phyloP scores from a whole-genome alignment of 2,797 vertebrate genomes.

The Mormyrops attenuatus region DNA sequence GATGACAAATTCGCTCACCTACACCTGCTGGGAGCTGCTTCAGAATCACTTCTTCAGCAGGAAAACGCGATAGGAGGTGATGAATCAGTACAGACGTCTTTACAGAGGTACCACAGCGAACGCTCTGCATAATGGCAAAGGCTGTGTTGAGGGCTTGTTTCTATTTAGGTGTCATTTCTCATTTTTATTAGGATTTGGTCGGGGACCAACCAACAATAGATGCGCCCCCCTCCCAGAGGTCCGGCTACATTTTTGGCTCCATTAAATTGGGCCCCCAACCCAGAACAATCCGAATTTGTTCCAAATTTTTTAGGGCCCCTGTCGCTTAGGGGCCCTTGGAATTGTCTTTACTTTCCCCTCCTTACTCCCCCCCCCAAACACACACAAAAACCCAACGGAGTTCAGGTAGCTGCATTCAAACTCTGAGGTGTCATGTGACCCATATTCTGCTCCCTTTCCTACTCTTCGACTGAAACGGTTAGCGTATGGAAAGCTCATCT shows the following conservation, averaged over 20 bases:
- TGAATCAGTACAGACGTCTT: background rate
- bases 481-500: background rate
- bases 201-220: background rate
- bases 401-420: background rate
- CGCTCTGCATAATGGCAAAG: background rate
- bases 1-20: background rate
- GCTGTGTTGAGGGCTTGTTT: background rate
- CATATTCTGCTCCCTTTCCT: background rate
- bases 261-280: background rate
- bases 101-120: background rate
- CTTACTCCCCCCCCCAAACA: background rate
- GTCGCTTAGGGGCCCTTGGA: background rate
- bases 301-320: background rate
- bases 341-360: background rate
- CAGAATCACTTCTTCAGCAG: background rate
- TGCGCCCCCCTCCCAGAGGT: background rate
- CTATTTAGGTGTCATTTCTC: background rate
- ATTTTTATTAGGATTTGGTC: background rate
- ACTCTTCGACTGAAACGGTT: background rate
- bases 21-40: background rate
- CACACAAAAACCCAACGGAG: background rate
- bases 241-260: background rate
- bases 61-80: background rate
- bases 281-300: background rate
- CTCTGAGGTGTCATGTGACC: background rate